Evolutionary conservation across 2,113 vertebrate genomes (phyloP).

Genomic region (Globicephala melas): DNA sequence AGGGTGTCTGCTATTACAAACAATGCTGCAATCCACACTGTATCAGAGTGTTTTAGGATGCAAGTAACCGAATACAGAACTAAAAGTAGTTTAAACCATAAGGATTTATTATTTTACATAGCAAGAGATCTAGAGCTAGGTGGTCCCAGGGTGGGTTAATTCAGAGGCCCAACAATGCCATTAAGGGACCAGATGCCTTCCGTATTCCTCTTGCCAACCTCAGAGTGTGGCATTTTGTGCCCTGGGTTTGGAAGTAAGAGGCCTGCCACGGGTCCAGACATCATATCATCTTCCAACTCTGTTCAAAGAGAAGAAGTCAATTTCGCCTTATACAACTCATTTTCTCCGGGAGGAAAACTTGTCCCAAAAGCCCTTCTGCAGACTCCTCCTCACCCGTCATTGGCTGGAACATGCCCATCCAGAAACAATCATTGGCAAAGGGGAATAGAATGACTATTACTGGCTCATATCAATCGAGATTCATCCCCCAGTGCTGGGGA

Average conservation of each 20-base stretch:
- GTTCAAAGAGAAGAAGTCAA: not conserved
- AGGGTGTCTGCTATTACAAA: not conserved
- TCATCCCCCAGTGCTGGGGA: not conserved
- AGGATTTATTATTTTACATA: not conserved
- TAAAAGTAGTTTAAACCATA: not conserved
- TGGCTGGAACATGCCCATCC: not conserved
- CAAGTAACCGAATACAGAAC: not conserved
- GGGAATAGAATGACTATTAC: not conserved
- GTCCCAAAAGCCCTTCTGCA: not conserved
- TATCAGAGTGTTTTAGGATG: not conserved
- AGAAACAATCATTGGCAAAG: not conserved
- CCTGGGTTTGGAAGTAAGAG: not conserved
- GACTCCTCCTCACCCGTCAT: not conserved
- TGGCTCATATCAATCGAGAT: not conserved
- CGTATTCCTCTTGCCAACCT: not conserved
- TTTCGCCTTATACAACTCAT: not conserved
- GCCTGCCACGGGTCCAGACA: not conserved
- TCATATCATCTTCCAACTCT: not conserved
- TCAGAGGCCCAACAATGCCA: not conserved
- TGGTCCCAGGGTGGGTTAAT: not conserved
- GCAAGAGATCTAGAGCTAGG: not conserved
- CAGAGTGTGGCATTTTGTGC: not conserved
- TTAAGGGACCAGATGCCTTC: not conserved
- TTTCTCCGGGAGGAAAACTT: not conserved
- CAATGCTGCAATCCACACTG: not conserved